These are phyloP conservation scores for Fratercula arctica DNA, from an alignment of 2,797 vertebrate species.

Conservation along the genomic window DNA sequence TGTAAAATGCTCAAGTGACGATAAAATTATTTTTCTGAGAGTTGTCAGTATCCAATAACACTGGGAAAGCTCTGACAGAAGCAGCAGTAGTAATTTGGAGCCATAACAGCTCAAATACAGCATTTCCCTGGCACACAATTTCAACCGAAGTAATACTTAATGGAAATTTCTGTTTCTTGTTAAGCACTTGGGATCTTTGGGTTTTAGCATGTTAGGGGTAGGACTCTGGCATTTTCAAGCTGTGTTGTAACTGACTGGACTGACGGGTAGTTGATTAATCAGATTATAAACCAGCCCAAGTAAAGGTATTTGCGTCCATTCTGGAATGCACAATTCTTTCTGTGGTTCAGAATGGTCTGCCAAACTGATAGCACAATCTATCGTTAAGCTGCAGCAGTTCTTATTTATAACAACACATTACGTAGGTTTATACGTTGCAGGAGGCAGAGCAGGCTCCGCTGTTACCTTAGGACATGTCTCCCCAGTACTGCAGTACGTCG, in stretches of 20 bases:
- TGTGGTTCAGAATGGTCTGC: background rate
- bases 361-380: background rate
- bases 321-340: background rate
- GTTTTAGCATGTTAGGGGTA: background rate
- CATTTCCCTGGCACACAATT: background rate
- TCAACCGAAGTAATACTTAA: background rate
- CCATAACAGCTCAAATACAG: background rate
- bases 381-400: background rate
- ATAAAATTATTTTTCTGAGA: background rate
- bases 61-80: background rate
- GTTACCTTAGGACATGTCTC: background rate
- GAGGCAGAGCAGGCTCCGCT: background rate
- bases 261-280: background rate
- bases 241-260: background rate
- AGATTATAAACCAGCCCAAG: background rate
- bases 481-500: background rate
- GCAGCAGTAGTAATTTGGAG: background rate
- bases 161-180: background rate
- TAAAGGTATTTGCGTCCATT: background rate
- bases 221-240: background rate
- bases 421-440: background rate
- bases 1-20: background rate
- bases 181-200: slow-evolving; percentile 21
- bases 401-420: background rate
- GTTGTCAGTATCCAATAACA: background rate